Conservation (phyloP, 2,888 invertebrate genomes). For the Sylvicola cinctus region DNA sequence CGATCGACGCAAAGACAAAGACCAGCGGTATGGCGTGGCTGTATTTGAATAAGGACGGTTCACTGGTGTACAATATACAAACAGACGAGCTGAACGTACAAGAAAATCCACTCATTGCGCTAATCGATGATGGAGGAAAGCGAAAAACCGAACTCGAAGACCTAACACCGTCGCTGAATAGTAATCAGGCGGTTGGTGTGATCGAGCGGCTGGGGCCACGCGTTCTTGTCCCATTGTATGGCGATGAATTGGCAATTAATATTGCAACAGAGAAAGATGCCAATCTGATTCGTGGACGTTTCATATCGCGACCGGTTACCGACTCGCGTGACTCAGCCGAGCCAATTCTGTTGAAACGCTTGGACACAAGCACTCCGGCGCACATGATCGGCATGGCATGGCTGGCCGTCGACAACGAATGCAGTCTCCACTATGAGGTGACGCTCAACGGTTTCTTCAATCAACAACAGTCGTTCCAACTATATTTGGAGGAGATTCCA, state of each 20-base stretch:
- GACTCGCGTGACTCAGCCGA: constrained; percentile 50
- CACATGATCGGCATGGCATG: constrained; percentile 58
- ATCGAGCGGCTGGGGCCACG: constrained; percentile 58
- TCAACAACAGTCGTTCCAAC: constrained; percentile 25
- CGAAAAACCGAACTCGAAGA: constrained; percentile 55
- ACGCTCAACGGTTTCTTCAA: constrained; percentile 24
- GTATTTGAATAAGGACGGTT: constrained; percentile 57
- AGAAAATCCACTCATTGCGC: constrained; percentile 40
- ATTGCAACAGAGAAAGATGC: constrained; percentile 38
- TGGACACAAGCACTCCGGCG: constrained; percentile 31
- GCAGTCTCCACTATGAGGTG: constrained; percentile 61
- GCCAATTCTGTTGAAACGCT: constrained; percentile 42
- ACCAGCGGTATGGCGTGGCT: constrained; percentile 55
- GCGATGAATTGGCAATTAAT: constrained; percentile 59
- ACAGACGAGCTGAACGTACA: constrained; percentile 38
- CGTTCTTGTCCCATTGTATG: constrained; percentile 63
- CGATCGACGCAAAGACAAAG: constrained; percentile 24
- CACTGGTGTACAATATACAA: constrained; percentile 55
- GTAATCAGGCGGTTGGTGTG: constrained; percentile 48
- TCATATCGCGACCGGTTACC: constrained; percentile 46
- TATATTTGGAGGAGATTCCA: constrained; percentile 43
- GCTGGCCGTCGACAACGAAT: constrained; percentile 60
- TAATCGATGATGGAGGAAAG: constrained; percentile 52
- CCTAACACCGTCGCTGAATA: constrained; percentile 35
- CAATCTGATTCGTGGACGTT: constrained; percentile 42